Percentiles rank a stretch among this genome's conserved stretches.
phyloP scores from a whole-genome alignment of 2,797 vertebrate species.

The Lateolabrax maculatus region DNA sequence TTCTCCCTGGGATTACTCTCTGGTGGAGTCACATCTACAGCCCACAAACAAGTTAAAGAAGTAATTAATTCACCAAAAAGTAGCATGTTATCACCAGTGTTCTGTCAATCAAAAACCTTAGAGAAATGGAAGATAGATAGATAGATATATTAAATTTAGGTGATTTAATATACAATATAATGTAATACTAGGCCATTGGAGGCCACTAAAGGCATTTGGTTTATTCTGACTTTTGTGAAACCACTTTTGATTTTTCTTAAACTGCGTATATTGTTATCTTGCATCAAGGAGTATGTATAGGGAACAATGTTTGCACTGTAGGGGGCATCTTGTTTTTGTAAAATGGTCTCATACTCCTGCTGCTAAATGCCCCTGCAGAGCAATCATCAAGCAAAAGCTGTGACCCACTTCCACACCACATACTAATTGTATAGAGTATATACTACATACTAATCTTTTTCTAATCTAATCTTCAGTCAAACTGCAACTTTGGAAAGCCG shows the following conservation, averaged over 20 bases:
- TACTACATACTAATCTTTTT: background rate
- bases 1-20: constrained; percentile 90
- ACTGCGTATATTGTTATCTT: background rate
- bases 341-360: background rate
- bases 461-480: background rate
- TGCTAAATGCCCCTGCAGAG: constrained; percentile 4
- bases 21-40: constrained; percentile 89
- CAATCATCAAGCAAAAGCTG: background rate
- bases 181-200: no score
- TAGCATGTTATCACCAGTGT: background rate
- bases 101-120: background rate
- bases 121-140: background rate
- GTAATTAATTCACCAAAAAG: background rate
- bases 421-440: background rate
- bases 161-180: no score
- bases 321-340: background rate
- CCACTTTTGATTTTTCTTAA: background rate
- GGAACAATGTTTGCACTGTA: background rate
- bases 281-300: background rate
- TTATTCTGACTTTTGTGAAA: background rate
- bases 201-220: background rate
- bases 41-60: background rate
- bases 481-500: background rate
- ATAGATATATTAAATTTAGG: no score
- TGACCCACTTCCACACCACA: background rate